Base-by-base conservation (phyloP, 2,797 vertebrate species). In the Malacoctenus gilli region DNA sequence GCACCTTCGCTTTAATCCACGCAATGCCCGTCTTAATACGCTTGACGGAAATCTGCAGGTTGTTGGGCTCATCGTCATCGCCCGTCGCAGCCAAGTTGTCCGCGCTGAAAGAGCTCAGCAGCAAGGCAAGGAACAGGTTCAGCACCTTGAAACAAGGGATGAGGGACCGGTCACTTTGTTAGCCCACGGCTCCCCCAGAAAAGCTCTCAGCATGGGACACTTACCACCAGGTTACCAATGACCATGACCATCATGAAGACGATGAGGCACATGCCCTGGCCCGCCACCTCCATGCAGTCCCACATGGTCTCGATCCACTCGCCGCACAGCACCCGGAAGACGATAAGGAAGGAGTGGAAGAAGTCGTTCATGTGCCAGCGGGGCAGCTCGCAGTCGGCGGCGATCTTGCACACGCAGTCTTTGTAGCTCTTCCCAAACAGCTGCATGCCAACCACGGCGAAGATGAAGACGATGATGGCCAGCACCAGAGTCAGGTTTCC, bases 241-340 rank as follows among this genome's bases (percentile, higher is more conserved):
- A 98, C 97, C 97, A 99, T 99, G 89, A 99, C 97, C 97, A 99
- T 97, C 97, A 98, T 98, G 85, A 99, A 99, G 85, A 99, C 97
- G 20, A 94, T 93, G 84, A 99, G 94, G 84, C 97, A 99, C 97
- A 99, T 99, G 77, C 72, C 92, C 89, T 99, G 96, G 44, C 96
- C 97, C 0, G 96, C 97, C 67, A 99, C 97, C 77, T 99, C 96
- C 97, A 99, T 99, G 85, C 97, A 99, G 89, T 99, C 97, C 97
- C 97, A 99, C 97, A 99, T 99, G 82, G 97, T 99, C 89, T 99
- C 97, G 12, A 99, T 99, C 97, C 97, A 99, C 80, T 99, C 97
- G 23, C 97, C 97, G 5, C 97, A 99, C 68, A 99, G 87, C 67
- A 99, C 97, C 38, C 97, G 96, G 80, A 99, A 99, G 84, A 99